phyloP scores from a whole-genome alignment of 2,797 vertebrate genomes.

The Mastacembelus armatus region DNA sequence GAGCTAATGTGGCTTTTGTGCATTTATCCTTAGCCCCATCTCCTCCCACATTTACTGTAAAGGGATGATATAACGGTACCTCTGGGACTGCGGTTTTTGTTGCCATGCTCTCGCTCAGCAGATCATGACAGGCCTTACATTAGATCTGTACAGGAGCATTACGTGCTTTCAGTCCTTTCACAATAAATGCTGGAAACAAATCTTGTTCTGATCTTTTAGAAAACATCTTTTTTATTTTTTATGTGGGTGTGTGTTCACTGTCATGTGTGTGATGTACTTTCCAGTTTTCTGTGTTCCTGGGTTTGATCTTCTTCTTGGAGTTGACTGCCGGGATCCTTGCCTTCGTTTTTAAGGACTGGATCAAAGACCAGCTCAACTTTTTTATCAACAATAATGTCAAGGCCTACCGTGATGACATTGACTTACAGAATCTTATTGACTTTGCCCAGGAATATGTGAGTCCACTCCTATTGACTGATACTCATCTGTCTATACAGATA shows the following conservation, averaged over 20 bases:
- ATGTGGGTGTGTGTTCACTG: constrained; percentile 18
- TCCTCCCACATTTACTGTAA: constrained; percentile 78
- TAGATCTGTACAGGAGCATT: constrained; percentile 24
- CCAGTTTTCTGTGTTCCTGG: constrained; percentile 94
- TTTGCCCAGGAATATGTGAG: constrained; percentile 97
- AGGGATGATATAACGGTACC: constrained; percentile 65
- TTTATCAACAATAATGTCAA: constrained; percentile 97
- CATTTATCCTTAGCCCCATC: constrained; percentile 75
- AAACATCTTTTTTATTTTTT: constrained; percentile 31
- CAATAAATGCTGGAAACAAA: constrained; percentile 9
- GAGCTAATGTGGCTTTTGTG: constrained; percentile 74
- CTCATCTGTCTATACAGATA: not conserved
- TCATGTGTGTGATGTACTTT: constrained; percentile 21
- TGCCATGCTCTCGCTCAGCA: constrained; percentile 58
- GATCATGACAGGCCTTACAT: constrained; percentile 26
- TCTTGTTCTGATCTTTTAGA: constrained; percentile 1
- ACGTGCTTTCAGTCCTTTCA: constrained; percentile 28
- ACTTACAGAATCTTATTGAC: constrained; percentile 96
- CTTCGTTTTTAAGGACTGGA: constrained; percentile 96
- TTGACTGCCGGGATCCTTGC: constrained; percentile 92
- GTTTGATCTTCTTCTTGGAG: constrained; percentile 96
- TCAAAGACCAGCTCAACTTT: constrained; percentile 95
- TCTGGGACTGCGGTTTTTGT: constrained; percentile 58
- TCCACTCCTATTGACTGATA: constrained; percentile 37
- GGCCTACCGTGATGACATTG: constrained; percentile 95